Evolutionary conservation across 2,888 invertebrate species (phyloP).

Genomic region (Lagria hirta): DNA sequence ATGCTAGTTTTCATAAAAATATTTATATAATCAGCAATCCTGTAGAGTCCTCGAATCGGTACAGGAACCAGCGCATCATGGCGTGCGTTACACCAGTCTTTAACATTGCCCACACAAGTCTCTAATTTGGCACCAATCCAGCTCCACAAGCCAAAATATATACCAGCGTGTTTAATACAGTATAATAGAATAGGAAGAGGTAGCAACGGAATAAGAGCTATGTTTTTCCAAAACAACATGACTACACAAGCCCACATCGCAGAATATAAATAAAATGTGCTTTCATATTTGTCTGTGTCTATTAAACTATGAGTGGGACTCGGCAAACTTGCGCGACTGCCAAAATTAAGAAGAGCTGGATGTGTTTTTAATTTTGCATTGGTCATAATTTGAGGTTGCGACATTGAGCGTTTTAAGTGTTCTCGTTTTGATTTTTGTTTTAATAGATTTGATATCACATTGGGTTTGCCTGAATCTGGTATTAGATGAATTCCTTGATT

Average conservation of each 20-base stretch:
- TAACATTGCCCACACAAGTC: slow-evolving; percentile 42
- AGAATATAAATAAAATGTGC: slow-evolving; percentile 72
- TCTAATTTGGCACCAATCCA: slow-evolving; percentile 52
- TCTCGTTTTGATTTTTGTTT: slow-evolving; percentile 30
- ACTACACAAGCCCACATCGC: slow-evolving; percentile 80
- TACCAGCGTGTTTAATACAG: slow-evolving; percentile 59
- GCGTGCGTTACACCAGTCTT: slow-evolving; percentile 66
- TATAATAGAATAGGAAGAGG: slow-evolving; percentile 77
- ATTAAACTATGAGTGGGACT: slow-evolving; percentile 33
- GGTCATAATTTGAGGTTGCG: slow-evolving; percentile 45
- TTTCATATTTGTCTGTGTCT: slow-evolving; percentile 59
- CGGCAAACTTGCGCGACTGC: slow-evolving; percentile 30
- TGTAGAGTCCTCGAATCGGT: slow-evolving; percentile 75
- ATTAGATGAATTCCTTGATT: slow-evolving; percentile 46
- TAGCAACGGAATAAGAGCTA: slow-evolving; percentile 77
- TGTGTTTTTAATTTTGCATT: slow-evolving; percentile 23
- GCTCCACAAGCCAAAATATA: slow-evolving; percentile 59
- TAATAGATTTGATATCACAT: slow-evolving; percentile 18
- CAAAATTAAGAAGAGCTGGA: slow-evolving; percentile 31
- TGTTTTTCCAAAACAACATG: slow-evolving; percentile 84
- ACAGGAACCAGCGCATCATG: slow-evolving; percentile 72
- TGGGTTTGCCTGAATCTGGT: slow-evolving; percentile 31
- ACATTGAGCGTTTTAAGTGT: slow-evolving; percentile 47
- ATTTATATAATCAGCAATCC: slow-evolving; percentile 68
- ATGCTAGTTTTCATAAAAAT: slow-evolving; percentile 63